Evolutionary conservation across 2,113 vertebrate species (phyloP), one percentile per base, ranked within the genome.

Genomic region (Urocitellus parryii): DNA sequence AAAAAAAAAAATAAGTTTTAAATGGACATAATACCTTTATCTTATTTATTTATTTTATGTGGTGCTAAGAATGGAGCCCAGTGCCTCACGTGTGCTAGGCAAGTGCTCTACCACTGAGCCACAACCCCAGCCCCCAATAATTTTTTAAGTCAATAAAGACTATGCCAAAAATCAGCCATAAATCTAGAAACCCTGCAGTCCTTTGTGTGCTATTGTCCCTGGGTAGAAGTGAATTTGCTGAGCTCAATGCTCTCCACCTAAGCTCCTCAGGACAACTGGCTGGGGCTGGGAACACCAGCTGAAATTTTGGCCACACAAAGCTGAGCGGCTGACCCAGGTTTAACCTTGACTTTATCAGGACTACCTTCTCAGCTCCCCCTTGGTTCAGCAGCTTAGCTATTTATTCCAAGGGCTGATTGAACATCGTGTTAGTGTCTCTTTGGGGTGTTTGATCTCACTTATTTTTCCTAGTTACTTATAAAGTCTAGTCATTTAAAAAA

Each of bases 331-430:
- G 76, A 77, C 63, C 79, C 61, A 63, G 58, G 70, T 87, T 93
- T 97, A 94, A 90, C 76, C 76, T 94, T 94, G 65, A 90, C 89
- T 76, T 97, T 67, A 48, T 79, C 58, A 73, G n/a, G 81, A 85
- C 8, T 45, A 61, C 45, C 70, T 81, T 88, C 74, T 94, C 27
- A 88, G 58, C 32, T 78, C 29, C 12, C 87, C 39, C 88, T 92
- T 86, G 83, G 51, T 96, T 95, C 51, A 42, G 70, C 56, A 84
- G 53, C 76, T 68, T 51, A 25, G 70, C 82, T 91, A 79, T 92
- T 78, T 78, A 20, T 82, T 84, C 72, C 84, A 92, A 80, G 16
- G 37, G 56, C 37, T 70, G 53, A 74, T 5, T 27, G 72, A 89
- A 70, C 70, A 42, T 67, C 65, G 32, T 58, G 42, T 74, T 70